These are phyloP conservation scores for Chouioia cunea DNA, from an alignment of 2,888 invertebrate genomes.

Conservation along the genomic window DNA sequence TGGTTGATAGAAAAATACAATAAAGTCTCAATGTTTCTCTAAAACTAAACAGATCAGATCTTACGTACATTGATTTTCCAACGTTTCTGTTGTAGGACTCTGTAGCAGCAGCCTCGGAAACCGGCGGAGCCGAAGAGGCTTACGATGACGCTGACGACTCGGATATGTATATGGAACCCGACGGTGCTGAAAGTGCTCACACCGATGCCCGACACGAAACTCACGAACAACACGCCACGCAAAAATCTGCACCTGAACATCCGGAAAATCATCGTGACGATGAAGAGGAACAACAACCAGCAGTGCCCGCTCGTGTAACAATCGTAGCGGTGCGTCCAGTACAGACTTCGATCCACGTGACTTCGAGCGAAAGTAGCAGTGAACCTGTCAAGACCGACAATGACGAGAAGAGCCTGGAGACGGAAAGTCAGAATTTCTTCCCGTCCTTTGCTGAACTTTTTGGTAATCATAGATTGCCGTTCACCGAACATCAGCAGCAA, in stretches of 20 bases:
- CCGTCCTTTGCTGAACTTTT: constrained; percentile 82
- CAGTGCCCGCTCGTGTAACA: constrained; percentile 27
- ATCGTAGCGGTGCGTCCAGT: constrained; percentile 50
- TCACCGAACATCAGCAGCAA: constrained; percentile 71
- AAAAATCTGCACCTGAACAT: no score
- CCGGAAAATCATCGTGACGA: no score
- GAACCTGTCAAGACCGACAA: constrained; percentile 30
- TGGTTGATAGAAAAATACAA: no score
- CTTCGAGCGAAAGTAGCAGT: constrained; percentile 38
- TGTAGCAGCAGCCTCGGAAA: constrained; percentile 60
- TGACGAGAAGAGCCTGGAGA: constrained; percentile 71
- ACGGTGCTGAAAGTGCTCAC: constrained; percentile 56
- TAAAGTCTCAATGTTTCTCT: no score
- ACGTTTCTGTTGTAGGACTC: constrained; percentile 60
- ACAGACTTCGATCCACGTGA: constrained; percentile 49
- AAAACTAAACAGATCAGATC: no score
- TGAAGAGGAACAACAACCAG: background rate
- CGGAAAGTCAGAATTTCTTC: constrained; percentile 80
- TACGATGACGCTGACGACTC: constrained; percentile 68
- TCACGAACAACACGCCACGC: background rate
- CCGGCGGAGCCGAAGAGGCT: constrained; percentile 58
- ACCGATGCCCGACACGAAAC: constrained; percentile 41
- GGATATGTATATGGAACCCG: constrained; percentile 69
- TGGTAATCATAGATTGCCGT: constrained; percentile 74
- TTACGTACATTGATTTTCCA: no score